Evolutionary conservation across 2,888 invertebrate genomes (phyloP), one percentile per base, ranked within the genome.

Genomic region (Thymelicus acteon): DNA sequence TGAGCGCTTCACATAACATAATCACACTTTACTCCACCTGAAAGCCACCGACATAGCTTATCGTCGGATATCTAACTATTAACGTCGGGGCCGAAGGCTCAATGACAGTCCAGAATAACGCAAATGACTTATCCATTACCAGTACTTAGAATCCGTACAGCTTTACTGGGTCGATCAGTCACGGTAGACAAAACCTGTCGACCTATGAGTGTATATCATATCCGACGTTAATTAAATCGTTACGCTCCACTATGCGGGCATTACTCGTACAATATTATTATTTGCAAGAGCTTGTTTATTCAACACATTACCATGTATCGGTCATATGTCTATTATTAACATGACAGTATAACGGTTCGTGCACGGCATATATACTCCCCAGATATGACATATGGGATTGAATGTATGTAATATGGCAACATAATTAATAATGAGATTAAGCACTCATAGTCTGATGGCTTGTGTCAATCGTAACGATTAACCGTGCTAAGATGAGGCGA

Each of bases 161-260:
- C n/a, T 48, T n/a, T n/a, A 49, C 49, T 15, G 49, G 10, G 13
- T 47, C 13, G 47, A 47, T 49, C 7, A 49, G 5, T 15, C 15
- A 15, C 15, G 15, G 15, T 49, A 7, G n/a, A 15, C 15, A 49
- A 15, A 49, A 40, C 10, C 10, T 6, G 49, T 49, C 15, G 49
- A 7, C 0, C 49, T 49, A 7, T 15, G 15, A n/a, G 49, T 49
- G 49, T n/a, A 49, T 48, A 48, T 49, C 5, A 49, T 49, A 60
- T 60, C 60, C 40, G 67, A 67, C 67, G 60, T 67, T 67, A 67
- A 67, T 67, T 67, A 61, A 52, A 67, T 61, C 60, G 54, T 68
- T 47, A 54, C 31, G 47, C 68, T 31, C 24, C 44, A 44, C 68
- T 52, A 47, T 15, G 12, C 61, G 47, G 7, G 49, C 15, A 49